Evolutionary conservation across 1,140 invertebrate genomes (phyloP), one percentile per base, ranked within the genome.

Genomic region (Orius insidiosus): DNA sequence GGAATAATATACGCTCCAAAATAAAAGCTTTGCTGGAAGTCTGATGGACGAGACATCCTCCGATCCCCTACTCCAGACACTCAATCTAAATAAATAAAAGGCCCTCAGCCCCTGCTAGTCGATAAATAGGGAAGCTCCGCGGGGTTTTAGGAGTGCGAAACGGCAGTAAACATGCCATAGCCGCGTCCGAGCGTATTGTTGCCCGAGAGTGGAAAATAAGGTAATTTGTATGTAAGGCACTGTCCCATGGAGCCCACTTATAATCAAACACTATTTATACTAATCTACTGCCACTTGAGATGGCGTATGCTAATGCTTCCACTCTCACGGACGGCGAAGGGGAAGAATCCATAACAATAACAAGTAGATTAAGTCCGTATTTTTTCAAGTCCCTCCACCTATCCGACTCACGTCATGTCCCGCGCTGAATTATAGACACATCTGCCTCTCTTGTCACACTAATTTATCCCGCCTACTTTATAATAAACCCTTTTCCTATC

Each of bases 311-410:
- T 40, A 40, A 40, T 40, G 11, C 3, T 10, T 15, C 13, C 18
- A 13, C 11, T 13, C 18, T 18, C 11, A 36, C n/a, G 11, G 6
- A 7, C 36, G 5, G 15, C 36, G 36, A 11, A 5, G 18, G 38
- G 11, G 9, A 11, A 18, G 13, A 18, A 14, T 18, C 15, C 38
- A 40, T 40, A 40, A 40, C 38, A 40, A 40, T 40, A 18, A 13
- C 38, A 40, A 14, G 38, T 40, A 18, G 38, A 40, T 40, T 40
- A 40, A 40, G 38, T 40, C 18, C 38, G 38, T 40, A 40, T 40
- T 15, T 40, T 40, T 40, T 15, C 5, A 10, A 5, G 3, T 15
- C n/a, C 16, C 13, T 40, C 38, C 10, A 10, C 38, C 18, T 40
- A 7, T 5, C 36, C 15, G 3, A 14, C 38, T 18, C 15, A 13